A percentile compares a stretch with the other conserved stretches of the same genome.
These are phyloP conservation scores for Iphiclides podalirius DNA, from an alignment of 2,888 invertebrate genomes.

Conservation along the genomic window DNA sequence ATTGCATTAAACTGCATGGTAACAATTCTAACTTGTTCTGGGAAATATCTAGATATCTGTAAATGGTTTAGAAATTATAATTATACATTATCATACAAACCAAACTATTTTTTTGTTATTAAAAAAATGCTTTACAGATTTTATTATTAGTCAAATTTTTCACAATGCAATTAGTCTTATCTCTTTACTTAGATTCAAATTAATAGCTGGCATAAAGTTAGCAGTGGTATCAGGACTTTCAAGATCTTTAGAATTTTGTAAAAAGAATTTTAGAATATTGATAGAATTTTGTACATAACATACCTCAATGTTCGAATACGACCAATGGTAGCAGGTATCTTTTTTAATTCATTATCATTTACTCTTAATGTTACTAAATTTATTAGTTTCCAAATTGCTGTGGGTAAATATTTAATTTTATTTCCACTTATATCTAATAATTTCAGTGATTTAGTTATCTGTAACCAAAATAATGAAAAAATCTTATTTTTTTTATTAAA, in stretches of 20 bases:
- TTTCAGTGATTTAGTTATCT: conserved; percentile 75
- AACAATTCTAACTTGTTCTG: conserved; percentile 75
- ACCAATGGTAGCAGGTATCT: conserved; percentile 84
- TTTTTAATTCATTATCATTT: conserved; percentile 79
- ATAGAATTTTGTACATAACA: too few species aligned
- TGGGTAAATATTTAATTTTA: conserved; percentile 75
- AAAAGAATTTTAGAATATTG: too few species aligned
- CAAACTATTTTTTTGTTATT: too few species aligned
- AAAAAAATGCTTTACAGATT: too few species aligned
- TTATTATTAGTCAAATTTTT: too few species aligned
- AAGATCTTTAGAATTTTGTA: too few species aligned
- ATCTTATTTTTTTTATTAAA: background rate
- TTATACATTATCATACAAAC: too few species aligned
- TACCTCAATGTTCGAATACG: conserved; percentile 77
- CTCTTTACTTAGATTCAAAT: too few species aligned
- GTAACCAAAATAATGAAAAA: conserved; percentile 27
- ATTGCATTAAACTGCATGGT: conserved; percentile 81
- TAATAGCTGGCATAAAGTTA: too few species aligned
- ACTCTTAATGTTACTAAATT: conserved; percentile 82
- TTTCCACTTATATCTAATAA: conserved; percentile 84
- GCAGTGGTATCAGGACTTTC: too few species aligned
- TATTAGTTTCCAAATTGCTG: conserved; percentile 81
- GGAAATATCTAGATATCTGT: conserved; percentile 76
- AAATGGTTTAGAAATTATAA: too few species aligned
- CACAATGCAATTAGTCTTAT: too few species aligned